Conservation (phyloP, 2,113 vertebrate species). For the Prunella himalayana region DNA sequence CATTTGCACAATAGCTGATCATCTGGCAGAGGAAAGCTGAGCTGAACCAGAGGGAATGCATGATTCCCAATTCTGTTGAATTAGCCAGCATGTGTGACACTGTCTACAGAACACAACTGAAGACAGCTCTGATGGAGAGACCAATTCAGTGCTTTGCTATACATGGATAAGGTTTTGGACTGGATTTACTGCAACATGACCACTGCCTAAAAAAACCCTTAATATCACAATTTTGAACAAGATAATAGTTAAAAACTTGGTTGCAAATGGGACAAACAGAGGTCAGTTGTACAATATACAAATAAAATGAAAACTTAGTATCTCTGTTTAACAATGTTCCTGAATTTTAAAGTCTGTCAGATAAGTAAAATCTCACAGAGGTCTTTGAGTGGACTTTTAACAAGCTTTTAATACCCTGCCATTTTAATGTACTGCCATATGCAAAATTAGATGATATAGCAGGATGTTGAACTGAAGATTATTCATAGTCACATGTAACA, state of each 20-base stretch:
- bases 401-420: neutral
- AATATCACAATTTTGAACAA: neutral
- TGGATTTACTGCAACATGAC: neutral
- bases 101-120: neutral
- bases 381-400: neutral
- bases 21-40: neutral
- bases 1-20: neutral
- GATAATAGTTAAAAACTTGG: neutral
- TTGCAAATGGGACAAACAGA: neutral
- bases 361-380: neutral
- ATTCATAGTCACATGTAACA: neutral
- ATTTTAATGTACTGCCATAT: neutral
- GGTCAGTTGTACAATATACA: neutral
- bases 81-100: neutral
- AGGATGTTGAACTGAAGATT: neutral
- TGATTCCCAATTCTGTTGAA: neutral
- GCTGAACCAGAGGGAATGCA: neutral
- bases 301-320: neutral
- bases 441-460: neutral
- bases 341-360: neutral
- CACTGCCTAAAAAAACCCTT: neutral
- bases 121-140: neutral
- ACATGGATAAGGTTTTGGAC: neutral
- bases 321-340: neutral
- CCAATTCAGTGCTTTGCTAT: neutral